Conservation (phyloP, 2,797 vertebrate species). For the Erethizon dorsatum region DNA sequence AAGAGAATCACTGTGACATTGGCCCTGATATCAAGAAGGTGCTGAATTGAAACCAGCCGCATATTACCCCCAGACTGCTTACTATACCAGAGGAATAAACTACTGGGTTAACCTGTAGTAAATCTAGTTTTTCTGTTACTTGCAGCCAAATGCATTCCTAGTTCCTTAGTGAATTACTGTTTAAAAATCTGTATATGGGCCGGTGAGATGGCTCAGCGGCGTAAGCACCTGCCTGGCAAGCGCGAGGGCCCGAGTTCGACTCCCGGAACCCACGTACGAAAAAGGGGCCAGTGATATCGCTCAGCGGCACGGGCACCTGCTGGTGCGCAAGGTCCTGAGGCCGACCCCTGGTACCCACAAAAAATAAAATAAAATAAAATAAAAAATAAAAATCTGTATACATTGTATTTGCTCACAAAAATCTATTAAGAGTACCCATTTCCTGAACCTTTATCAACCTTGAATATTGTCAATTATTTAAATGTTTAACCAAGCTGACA, state of each 20-base stretch:
- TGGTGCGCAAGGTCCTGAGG: too few relatives aligned
- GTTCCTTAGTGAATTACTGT: slow-evolving; percentile 23
- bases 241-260: too few relatives aligned
- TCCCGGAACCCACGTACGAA: too few relatives aligned
- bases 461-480: not conserved
- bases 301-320: too few relatives aligned
- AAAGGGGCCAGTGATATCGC: too few relatives aligned
- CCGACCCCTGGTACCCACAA: too few relatives aligned
- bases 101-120: not conserved
- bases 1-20: not conserved
- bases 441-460: not conserved
- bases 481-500: not conserved
- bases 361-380: too few relatives aligned
- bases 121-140: slow-evolving; percentile 59
- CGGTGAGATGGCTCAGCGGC: too few relatives aligned
- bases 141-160: slow-evolving; percentile 57
- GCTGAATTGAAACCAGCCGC: not conserved
- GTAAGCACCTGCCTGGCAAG: too few relatives aligned
- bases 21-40: not conserved
- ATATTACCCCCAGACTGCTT: not conserved
- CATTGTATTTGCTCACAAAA: slow-evolving; percentile 8
- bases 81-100: not conserved
- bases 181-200: not conserved
- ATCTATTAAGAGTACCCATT: not conserved
- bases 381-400: not conserved